These are phyloP conservation scores for Sesia apiformis DNA, from an alignment of 2,888 invertebrate genomes.

Conservation along the genomic window DNA sequence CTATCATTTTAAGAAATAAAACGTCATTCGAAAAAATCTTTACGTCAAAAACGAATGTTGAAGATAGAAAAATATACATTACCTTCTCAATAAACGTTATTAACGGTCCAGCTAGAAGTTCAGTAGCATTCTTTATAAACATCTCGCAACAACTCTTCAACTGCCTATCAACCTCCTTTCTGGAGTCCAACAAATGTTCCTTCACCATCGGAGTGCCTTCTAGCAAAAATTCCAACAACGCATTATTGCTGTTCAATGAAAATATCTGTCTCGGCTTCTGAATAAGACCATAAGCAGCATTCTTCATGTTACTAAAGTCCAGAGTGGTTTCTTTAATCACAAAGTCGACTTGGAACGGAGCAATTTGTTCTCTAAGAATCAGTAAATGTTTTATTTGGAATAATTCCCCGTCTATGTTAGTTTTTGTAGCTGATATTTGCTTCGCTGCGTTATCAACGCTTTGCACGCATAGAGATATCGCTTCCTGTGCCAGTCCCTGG, in stretches of 20 bases:
- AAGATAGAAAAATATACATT: neutral
- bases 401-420: conserved; percentile 93
- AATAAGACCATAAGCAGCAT: conserved; percentile 84
- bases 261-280: conserved; percentile 90
- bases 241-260: conserved; percentile 89
- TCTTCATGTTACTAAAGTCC: conserved; percentile 94
- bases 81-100: conserved; percentile 84
- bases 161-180: conserved; percentile 96
- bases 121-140: conserved; percentile 87
- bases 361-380: conserved; percentile 97
- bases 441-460: conserved; percentile 89
- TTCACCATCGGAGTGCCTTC: conserved; percentile 96
- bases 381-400: conserved; percentile 98
- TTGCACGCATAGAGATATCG: conserved; percentile 91
- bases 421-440: conserved; percentile 84
- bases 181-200: conserved; percentile 94
- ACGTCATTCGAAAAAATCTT: no score
- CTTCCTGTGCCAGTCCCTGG: conserved; percentile 97
- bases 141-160: conserved; percentile 92
- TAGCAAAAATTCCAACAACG: conserved; percentile 91
- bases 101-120: conserved; percentile 83
- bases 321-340: conserved; percentile 93
- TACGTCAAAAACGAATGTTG: no score
- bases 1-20: no score
- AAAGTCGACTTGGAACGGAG: conserved; percentile 97